Evolutionary conservation across 2,888 invertebrate genomes (phyloP).

Genomic region (Drosophila mayaguana): DNA sequence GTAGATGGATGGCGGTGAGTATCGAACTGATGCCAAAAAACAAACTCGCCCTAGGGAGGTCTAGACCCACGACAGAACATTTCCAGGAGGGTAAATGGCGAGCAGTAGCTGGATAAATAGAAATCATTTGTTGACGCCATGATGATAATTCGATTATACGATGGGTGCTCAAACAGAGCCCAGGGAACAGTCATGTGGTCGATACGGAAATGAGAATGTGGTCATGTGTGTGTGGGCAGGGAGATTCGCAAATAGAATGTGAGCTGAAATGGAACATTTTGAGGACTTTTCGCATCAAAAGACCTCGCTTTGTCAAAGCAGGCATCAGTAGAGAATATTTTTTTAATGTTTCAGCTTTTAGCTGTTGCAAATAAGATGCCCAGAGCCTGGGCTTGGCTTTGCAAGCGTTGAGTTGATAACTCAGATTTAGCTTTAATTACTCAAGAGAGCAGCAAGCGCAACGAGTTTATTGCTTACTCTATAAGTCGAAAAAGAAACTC

Average conservation of each 20-base stretch:
- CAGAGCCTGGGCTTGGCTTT: not conserved
- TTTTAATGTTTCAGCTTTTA: slow-evolving; percentile 1
- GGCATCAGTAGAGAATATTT: not conserved
- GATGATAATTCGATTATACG: slow-evolving; percentile 85
- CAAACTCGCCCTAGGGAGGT: slow-evolving; percentile 21
- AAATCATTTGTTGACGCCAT: slow-evolving; percentile 83
- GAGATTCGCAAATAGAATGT: not conserved
- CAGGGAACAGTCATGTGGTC: slow-evolving; percentile 23
- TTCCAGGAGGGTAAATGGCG: slow-evolving; percentile 28
- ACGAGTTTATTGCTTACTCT: slow-evolving; percentile 21
- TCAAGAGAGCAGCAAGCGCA: slow-evolving; percentile 20
- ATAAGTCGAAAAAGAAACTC: not conserved
- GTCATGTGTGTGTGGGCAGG: slow-evolving; percentile 1
- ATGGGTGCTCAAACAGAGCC: slow-evolving; percentile 43
- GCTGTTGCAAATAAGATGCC: not conserved
- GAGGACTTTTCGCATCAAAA: slow-evolving; percentile 14
- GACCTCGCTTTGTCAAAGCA: slow-evolving; percentile 8
- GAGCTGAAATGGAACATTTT: slow-evolving; percentile 18
- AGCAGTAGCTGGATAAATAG: slow-evolving; percentile 60
- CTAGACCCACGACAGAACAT: slow-evolving; percentile 38
- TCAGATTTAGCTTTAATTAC: slow-evolving; percentile 30
- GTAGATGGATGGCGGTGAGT: slow-evolving; percentile 28
- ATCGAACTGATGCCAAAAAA: slow-evolving; percentile 66
- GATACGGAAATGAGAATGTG: slow-evolving; percentile 35
- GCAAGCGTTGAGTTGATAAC: not conserved